Evolutionary conservation across 2,888 invertebrate species (phyloP).

Genomic region (Acrocyrtus sp.): DNA sequence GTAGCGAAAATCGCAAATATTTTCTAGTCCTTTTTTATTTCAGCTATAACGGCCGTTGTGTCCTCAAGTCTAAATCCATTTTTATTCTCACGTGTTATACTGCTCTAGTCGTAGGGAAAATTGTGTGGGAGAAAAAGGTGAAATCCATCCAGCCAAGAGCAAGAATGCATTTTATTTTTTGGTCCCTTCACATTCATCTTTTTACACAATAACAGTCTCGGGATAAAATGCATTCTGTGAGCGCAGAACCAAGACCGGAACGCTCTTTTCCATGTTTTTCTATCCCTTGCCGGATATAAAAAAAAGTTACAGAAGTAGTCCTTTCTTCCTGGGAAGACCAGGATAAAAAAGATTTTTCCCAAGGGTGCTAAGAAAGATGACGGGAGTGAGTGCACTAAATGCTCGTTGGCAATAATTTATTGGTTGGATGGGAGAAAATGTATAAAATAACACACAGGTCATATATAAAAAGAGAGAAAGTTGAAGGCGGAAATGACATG

Average conservation of each 20-base stretch:
- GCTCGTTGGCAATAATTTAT: slow-evolving; percentile 42
- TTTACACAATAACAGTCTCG: too few relatives aligned
- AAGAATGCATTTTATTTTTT: slow-evolving; percentile 27
- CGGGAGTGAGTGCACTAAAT: slow-evolving; percentile 38
- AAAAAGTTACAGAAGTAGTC: too few relatives aligned
- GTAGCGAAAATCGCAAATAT: too few relatives aligned
- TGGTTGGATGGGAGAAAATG: slow-evolving; percentile 27
- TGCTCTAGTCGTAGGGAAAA: neutral
- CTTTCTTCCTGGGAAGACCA: slow-evolving; percentile 15
- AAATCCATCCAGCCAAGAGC: too few relatives aligned
- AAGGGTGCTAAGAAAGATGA: slow-evolving; percentile 38
- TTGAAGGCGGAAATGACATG: neutral
- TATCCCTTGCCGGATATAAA: too few relatives aligned
- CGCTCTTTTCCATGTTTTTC: too few relatives aligned
- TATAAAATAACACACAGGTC: slow-evolving; percentile 17
- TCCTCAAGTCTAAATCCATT: neutral
- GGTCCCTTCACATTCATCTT: slow-evolving; percentile 24
- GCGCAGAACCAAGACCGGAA: too few relatives aligned
- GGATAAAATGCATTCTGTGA: too few relatives aligned
- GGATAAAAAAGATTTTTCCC: slow-evolving; percentile 34
- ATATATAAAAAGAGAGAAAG: neutral
- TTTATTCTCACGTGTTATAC: neutral
- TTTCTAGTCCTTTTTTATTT: neutral
- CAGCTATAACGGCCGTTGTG: neutral
- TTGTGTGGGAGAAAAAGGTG: slow-evolving; percentile 5